Base-by-base conservation (phyloP, 2,797 vertebrate genomes). In the Sebastiscus tertius region DNA sequence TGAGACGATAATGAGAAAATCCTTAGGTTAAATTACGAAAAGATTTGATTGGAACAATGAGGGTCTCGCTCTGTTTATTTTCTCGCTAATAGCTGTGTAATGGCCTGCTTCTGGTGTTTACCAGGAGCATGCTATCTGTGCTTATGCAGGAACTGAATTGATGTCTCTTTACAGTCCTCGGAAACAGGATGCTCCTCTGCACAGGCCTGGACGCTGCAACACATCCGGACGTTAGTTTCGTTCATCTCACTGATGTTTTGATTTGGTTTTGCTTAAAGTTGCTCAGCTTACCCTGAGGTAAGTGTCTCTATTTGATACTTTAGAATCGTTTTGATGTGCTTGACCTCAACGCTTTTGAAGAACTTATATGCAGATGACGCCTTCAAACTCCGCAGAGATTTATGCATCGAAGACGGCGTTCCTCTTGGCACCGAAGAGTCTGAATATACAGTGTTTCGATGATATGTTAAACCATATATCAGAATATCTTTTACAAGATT, bases 11-110 rank as follows among this genome's bases (percentile, higher is more conserved):
- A 77, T 20, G 64, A 80, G 33, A 8, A 72, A 72, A 68, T 82
- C 31, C 62, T 75, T 58, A 24, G 18, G 27, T 72, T 78, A 26
- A 66, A 87, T 75, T 13, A 76, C 14, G 18, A 56, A 22, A 29
- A 75, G 7, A 81, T 56, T 81, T 63, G 62, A 87, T 66, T 56
- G 33, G 52, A 79, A 63, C 63, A 77, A 26, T 66, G 24, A 58
- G 11, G 2, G 42, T 10, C 55, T 58, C 66, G 75, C 62, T 68
- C 58, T 82, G 82, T 78, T 81, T 82, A 61, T 76, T 61, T 72
- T 24, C 39, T 67, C 11, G 9, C 61, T 75, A 81, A 83, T 79
- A 24, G 52, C 29, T 13, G 36, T 64, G 52, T 72, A 77, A 77
- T 76, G 49, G 46, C 42, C 54, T 56, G 62, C 29, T 20, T 16